A percentile compares a stretch with the other conserved stretches of the same genome.
These are phyloP conservation scores for Cnemophilus loriae DNA, from an alignment of 2,113 vertebrate genomes.

Conservation along the genomic window DNA sequence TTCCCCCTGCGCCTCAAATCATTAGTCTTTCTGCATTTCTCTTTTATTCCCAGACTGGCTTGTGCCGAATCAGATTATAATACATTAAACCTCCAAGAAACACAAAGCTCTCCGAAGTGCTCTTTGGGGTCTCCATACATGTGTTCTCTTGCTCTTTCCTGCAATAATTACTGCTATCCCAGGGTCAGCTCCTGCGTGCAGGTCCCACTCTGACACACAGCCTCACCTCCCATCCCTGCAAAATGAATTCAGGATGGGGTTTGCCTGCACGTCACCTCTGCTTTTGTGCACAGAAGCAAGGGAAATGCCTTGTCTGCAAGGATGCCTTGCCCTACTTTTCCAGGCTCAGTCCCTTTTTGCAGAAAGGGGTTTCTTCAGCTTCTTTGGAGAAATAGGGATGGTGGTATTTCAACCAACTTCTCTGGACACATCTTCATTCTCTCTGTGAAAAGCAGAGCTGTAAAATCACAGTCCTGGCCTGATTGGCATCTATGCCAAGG, in stretches of 20 bases:
- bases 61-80: constrained; percentile 66
- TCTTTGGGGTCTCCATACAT: constrained; percentile 11
- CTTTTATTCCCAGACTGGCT: constrained; percentile 61
- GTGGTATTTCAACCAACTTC: neutral
- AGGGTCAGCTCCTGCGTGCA: neutral
- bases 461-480: neutral
- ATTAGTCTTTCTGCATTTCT: constrained; percentile 63
- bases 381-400: neutral
- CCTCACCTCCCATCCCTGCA: neutral
- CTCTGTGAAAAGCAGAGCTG: neutral
- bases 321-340: neutral
- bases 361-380: neutral
- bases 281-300: neutral
- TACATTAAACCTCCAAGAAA: constrained; percentile 64
- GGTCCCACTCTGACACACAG: neutral
- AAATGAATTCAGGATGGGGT: neutral
- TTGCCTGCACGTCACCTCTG: accelerated
- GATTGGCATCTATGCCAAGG: neutral
- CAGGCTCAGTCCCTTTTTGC: neutral
- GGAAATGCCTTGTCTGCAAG: neutral
- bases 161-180: constrained; percentile 13
- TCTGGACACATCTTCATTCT: neutral
- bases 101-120: constrained; percentile 61
- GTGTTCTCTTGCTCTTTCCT: neutral
- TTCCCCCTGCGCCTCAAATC: constrained; percentile 26